phyloP scores from a whole-genome alignment of 2,797 vertebrate species.

The Clarias platycephalus region DNA sequence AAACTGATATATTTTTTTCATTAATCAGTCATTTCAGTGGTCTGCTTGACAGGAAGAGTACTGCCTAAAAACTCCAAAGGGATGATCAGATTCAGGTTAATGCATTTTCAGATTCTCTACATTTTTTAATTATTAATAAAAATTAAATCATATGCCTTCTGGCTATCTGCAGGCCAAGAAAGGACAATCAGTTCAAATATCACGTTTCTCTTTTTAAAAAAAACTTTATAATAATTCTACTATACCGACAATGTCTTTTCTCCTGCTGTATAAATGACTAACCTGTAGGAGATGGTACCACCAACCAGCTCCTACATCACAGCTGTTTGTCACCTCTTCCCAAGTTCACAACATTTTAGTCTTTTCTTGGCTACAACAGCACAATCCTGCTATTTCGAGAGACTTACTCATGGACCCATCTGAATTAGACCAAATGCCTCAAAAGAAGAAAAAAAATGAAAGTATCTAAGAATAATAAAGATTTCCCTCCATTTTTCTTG shows the following conservation, averaged over 20 bases:
- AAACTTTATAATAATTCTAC: background rate
- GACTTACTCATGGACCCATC: constrained; percentile 3
- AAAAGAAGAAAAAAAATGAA: background rate
- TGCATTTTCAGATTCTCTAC: background rate
- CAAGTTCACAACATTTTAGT: background rate
- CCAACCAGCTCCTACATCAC: constrained; percentile 3
- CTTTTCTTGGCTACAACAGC: constrained; percentile 8
- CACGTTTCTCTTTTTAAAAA: background rate
- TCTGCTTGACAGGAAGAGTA: constrained; percentile 36
- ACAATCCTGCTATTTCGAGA: background rate
- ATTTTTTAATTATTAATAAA: background rate
- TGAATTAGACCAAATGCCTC: background rate
- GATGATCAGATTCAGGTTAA: background rate
- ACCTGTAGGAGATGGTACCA: constrained; percentile 2
- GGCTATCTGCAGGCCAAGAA: background rate
- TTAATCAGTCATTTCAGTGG: constrained; percentile 34
- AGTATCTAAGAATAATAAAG: background rate
- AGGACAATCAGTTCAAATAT: background rate
- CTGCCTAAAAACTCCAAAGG: background rate
- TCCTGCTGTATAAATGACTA: constrained; percentile 8
- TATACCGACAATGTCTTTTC: background rate
- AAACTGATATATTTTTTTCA: constrained; percentile 37
- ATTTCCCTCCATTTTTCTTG: background rate
- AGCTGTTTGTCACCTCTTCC: constrained; percentile 8
- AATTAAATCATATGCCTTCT: background rate